phyloP scores from a whole-genome alignment of 2,888 invertebrate genomes.

The Cepaea hortensis region DNA sequence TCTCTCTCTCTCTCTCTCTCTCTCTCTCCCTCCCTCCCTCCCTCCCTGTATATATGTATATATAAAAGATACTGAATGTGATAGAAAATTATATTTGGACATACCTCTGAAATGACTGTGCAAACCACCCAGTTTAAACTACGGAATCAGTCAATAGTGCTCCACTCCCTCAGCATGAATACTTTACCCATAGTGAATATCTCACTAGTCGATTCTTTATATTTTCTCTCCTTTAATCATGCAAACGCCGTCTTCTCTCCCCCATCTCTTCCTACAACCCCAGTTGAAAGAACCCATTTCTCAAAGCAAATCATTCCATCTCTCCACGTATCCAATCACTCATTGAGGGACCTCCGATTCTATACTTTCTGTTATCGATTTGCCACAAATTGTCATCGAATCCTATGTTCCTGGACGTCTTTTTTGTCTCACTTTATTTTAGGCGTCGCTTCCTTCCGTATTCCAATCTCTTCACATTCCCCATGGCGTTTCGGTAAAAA shows the following conservation, averaged over 20 bases:
- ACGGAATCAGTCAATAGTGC: too few species aligned
- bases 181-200: too few species aligned
- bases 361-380: constrained; percentile 13
- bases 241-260: neutral
- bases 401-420: neutral
- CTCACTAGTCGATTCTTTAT: neutral
- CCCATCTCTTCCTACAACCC: neutral
- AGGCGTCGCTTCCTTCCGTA: neutral
- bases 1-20: too few species aligned
- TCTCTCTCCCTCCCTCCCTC: too few species aligned
- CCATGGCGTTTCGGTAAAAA: neutral
- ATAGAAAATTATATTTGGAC: too few species aligned
- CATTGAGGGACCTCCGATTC: constrained; percentile 13
- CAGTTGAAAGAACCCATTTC: neutral
- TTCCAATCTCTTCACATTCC: constrained; percentile 15
- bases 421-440: neutral
- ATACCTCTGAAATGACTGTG: too few species aligned
- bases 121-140: too few species aligned
- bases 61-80: too few species aligned
- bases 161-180: too few species aligned
- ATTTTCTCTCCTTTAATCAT: neutral
- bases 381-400: constrained; percentile 22
- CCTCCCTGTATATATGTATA: too few species aligned
- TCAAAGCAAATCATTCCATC: neutral
- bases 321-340: constrained; percentile 9